phyloP scores from a whole-genome alignment of 2,113 vertebrate genomes.

The Scortum barcoo region DNA sequence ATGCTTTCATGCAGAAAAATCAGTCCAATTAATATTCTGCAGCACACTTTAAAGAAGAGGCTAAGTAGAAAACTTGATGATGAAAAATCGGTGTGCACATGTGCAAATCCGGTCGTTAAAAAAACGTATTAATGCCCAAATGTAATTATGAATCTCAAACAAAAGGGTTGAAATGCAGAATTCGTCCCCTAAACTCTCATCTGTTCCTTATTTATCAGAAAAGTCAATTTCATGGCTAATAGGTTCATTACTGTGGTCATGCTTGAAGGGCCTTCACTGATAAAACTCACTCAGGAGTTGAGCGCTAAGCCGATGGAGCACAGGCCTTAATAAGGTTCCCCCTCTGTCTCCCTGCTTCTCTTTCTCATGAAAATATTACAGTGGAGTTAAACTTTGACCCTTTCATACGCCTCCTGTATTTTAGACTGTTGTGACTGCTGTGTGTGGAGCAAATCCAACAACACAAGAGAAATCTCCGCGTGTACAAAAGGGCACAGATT shows the following conservation, averaged over 20 bases:
- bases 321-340: constrained; percentile 72
- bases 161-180: constrained; percentile 68
- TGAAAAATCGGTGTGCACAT: constrained; percentile 22
- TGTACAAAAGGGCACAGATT: constrained; percentile 56
- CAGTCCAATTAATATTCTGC: constrained; percentile 22
- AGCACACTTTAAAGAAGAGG: constrained; percentile 2
- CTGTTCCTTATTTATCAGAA: constrained; percentile 76
- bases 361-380: constrained; percentile 51
- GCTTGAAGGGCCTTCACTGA: constrained; percentile 72
- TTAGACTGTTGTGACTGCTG: constrained; percentile 15
- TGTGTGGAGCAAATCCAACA: constrained; percentile 31
- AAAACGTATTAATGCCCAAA: constrained; percentile 33
- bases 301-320: constrained; percentile 66
- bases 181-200: constrained; percentile 65
- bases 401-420: constrained; percentile 30
- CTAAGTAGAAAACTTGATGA: constrained; percentile 38
- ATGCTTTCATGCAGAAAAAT: constrained; percentile 20
- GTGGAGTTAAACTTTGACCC: constrained; percentile 47
- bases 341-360: constrained; percentile 41
- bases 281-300: constrained; percentile 79
- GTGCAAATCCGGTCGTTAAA: constrained; percentile 44
- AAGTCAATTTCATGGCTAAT: constrained; percentile 87
- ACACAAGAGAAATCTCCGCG: constrained; percentile 39
- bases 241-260: constrained; percentile 83
- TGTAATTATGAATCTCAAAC: constrained; percentile 78